phyloP scores from a whole-genome alignment of 2,797 vertebrate species.

The Mionectes olivaceus region DNA sequence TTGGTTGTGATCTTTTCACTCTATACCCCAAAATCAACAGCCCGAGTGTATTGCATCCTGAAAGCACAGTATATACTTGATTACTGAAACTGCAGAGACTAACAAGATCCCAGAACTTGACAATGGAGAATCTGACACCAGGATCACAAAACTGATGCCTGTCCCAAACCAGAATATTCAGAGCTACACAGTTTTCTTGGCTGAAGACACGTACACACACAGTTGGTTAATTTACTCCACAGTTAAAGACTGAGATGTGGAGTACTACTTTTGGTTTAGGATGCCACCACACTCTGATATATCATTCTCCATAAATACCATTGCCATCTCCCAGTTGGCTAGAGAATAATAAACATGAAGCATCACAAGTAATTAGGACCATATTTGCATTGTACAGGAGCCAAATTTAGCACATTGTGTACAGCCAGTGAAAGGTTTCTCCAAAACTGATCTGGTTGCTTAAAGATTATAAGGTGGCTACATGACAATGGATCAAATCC shows the following conservation, averaged over 20 bases:
- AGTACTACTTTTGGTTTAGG: neutral
- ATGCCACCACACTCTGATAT: neutral
- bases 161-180: neutral
- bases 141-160: neutral
- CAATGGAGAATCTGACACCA: neutral
- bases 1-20: neutral
- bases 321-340: neutral
- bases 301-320: neutral
- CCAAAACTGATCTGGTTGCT: neutral
- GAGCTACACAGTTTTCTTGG: neutral
- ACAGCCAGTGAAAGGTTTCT: neutral
- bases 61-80: neutral
- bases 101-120: neutral
- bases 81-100: neutral
- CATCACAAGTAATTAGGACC: neutral
- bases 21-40: neutral
- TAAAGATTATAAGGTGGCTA: neutral
- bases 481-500: neutral
- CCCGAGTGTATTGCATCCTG: neutral
- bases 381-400: neutral
- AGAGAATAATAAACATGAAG: neutral
- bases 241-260: neutral
- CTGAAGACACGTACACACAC: neutral
- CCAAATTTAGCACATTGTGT: neutral
- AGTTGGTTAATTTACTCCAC: neutral